Conservation (phyloP, 92 coral and sea anemone genomes). For the Phenganax stokvisi region DNA sequence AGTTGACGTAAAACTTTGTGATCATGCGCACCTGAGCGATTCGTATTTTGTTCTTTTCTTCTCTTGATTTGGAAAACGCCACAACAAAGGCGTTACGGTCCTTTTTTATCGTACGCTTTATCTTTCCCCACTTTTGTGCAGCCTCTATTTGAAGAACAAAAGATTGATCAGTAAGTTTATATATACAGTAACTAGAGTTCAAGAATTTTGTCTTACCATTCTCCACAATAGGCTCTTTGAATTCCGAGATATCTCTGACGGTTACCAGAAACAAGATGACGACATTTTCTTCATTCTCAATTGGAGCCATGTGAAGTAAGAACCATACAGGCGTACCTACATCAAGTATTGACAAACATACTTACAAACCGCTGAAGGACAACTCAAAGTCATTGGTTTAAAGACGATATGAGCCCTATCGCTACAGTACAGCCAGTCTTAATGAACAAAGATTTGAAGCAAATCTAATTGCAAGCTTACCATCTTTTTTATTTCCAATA, state of each 20-base stretch:
- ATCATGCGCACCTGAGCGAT: conserved; percentile 27
- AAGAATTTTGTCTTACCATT: conserved; percentile 11
- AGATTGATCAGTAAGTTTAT: background rate
- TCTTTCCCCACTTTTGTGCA: conserved; percentile 24
- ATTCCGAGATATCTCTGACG: conserved; percentile 83
- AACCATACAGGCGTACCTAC: conserved; percentile 78
- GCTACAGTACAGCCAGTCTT: too few relatives aligned
- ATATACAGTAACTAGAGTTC: background rate
- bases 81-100: conserved; percentile 34
- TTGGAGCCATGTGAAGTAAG: conserved; percentile 78
- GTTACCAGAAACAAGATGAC: conserved; percentile 81
- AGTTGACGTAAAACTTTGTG: too few relatives aligned
- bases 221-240: conserved; percentile 63
- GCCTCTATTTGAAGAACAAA: background rate
- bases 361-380: background rate
- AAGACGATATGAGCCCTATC: background rate
- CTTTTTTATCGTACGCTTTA: conserved; percentile 17
- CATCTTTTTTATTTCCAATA: conserved; percentile 70
- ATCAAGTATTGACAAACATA: background rate
- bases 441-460: too few relatives aligned
- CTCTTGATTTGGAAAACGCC: conserved; percentile 35
- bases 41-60: conserved; percentile 34
- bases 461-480: conserved; percentile 43
- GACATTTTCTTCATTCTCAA: conserved; percentile 78
- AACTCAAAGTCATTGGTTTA: background rate